Base-by-base conservation (phyloP, 37 sponge, comb jelly and placozoan species). In the Amphimedon queenslandica region DNA sequence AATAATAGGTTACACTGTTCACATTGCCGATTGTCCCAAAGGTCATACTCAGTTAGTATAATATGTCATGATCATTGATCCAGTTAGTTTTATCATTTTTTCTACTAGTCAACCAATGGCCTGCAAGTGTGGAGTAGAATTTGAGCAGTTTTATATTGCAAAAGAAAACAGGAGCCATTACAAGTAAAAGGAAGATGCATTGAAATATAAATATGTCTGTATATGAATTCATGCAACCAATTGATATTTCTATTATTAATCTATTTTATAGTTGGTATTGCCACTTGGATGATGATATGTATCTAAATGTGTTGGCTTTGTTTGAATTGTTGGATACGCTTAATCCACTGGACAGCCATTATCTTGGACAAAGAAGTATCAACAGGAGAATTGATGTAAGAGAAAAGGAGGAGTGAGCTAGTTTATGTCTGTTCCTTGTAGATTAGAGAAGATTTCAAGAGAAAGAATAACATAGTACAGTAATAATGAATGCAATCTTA, bases 231-330 rank as follows among this genome's bases (percentile, higher is more conserved):
- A n/a, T n/a, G n/a, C n/a, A n/a, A n/a, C n/a, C n/a, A n/a, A n/a
- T n/a, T n/a, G n/a, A n/a, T n/a, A n/a, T n/a, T n/a, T 72, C 34
- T 34, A 27, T 43, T 72, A 58, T 72, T 63, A 21, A 43, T 10
- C 4, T 4, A 43, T 58, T 24, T 31, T 78, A 38, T 35, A 85
- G 86, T 28, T 85, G 86, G 86, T 85, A 61, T 38, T 85, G 86
- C n/a, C 86, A 85, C 56, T 69, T 85, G 63, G 86, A 85, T 73
- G 86, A 85, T 79, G 86, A 85, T 57, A 67, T 74, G 16, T 85
- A 79, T 72, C 69, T 85, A 35, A 85, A 85, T 65, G 40, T 66
- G 16, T 55, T 55, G 5, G 55, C 16, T 32, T 65, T 85, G n/a
- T 40, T 73, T 18, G 1, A 28, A 18, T 38, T 73, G 3, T 58